Conservation (phyloP, 2,888 invertebrate species). For the Phytoseiulus persimilis region DNA sequence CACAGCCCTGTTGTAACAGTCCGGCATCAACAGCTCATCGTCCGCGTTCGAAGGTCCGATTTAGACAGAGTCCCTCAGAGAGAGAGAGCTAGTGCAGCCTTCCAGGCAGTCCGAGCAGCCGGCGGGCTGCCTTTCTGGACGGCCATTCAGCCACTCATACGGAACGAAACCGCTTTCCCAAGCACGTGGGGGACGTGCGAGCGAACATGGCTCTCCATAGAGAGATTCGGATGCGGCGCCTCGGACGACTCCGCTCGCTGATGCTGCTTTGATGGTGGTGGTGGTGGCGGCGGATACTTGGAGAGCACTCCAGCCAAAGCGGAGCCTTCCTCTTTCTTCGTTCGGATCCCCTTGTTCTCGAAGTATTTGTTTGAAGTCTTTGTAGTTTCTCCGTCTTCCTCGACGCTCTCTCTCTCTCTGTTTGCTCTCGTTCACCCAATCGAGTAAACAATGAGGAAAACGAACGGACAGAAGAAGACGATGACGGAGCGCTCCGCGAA, state of each 20-base stretch:
- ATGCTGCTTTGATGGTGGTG: neutral
- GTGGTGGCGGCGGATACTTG: neutral
- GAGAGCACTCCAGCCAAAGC: neutral
- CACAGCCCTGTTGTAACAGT: too few relatives aligned
- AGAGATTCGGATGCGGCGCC: too few relatives aligned
- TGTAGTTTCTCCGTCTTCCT: constrained; percentile 6
- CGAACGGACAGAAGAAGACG: neutral
- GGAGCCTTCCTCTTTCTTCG: neutral
- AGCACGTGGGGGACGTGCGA: too few relatives aligned
- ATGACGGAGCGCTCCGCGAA: neutral
- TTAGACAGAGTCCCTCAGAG: too few relatives aligned
- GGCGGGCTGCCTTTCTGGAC: too few relatives aligned
- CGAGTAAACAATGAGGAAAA: neutral
- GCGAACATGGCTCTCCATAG: too few relatives aligned
- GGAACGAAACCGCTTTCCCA: too few relatives aligned
- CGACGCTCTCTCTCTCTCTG: neutral
- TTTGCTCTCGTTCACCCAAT: neutral
- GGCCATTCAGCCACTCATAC: too few relatives aligned
- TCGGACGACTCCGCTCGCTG: neutral
- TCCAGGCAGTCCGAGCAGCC: too few relatives aligned
- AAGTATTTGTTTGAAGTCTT: constrained; percentile 36
- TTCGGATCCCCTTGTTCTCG: neutral
- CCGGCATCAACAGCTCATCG: too few relatives aligned
- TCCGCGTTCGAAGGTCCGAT: too few relatives aligned
- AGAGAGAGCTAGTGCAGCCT: too few relatives aligned